These are phyloP conservation scores for Anoncus sp. DNA, from an alignment of 2,888 invertebrate species.

Conservation along the genomic window DNA sequence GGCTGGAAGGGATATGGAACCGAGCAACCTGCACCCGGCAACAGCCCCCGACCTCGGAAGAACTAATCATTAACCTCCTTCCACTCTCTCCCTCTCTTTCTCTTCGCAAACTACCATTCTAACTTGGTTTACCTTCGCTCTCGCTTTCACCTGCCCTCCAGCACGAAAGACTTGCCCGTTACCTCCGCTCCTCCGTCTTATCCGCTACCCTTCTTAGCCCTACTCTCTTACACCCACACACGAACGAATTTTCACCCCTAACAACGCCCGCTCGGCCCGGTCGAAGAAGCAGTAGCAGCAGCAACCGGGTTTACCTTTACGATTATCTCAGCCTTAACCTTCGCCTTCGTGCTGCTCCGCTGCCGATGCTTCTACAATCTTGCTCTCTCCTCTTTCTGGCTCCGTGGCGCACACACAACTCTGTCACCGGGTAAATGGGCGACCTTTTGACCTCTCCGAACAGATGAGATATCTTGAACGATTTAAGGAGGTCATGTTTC, in stretches of 20 bases:
- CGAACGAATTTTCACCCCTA: slow-evolving; percentile 52
- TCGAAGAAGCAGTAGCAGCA: slow-evolving; percentile 51
- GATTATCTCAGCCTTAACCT: slow-evolving; percentile 67
- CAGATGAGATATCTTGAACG: slow-evolving; percentile 50
- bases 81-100: slow-evolving; percentile 65
- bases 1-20: slow-evolving; percentile 69
- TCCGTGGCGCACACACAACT: slow-evolving; percentile 55
- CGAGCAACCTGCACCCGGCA: slow-evolving; percentile 81
- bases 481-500: slow-evolving; percentile 34
- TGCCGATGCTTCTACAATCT: slow-evolving; percentile 24
- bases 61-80: slow-evolving; percentile 82
- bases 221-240: slow-evolving; percentile 26
- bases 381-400: slow-evolving; percentile 14
- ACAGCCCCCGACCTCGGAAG: slow-evolving; percentile 81
- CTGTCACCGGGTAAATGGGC: slow-evolving; percentile 64
- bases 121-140: slow-evolving; percentile 68
- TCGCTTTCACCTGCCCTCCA: slow-evolving; percentile 76
- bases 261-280: slow-evolving; percentile 58
- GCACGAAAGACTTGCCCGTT: slow-evolving; percentile 40
- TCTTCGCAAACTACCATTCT: slow-evolving; percentile 52
- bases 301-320: slow-evolving; percentile 66
- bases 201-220: slow-evolving; percentile 9
- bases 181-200: slow-evolving; percentile 44
- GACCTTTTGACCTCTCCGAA: slow-evolving; percentile 62
- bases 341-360: slow-evolving; percentile 44